These are phyloP conservation scores for Aratinga solstitialis DNA, from an alignment of 2,797 vertebrate genomes.

Conservation along the genomic window DNA sequence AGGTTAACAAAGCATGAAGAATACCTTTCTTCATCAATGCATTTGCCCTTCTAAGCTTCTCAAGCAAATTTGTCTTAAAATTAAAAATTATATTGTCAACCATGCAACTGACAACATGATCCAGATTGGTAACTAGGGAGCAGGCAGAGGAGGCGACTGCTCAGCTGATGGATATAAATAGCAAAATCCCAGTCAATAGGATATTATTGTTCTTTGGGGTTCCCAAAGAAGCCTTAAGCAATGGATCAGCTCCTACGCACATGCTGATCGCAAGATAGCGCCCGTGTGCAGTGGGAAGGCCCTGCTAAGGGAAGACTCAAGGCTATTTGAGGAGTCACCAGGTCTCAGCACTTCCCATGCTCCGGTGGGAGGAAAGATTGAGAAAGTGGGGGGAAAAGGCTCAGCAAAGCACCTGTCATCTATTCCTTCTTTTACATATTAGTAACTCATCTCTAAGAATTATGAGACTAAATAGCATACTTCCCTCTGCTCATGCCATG, in stretches of 20 bases:
- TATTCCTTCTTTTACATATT: neutral
- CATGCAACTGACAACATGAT: neutral
- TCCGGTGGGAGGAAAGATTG: neutral
- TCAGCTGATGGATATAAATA: constrained; percentile 57
- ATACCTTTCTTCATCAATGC: neutral
- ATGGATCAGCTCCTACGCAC: constrained; percentile 35
- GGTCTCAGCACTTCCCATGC: neutral
- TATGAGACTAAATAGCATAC: neutral
- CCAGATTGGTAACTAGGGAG: constrained; percentile 40
- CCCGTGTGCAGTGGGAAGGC: neutral
- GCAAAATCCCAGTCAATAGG: constrained; percentile 55
- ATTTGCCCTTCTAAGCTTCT: neutral
- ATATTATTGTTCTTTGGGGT: constrained; percentile 60
- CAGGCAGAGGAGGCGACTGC: constrained; percentile 37
- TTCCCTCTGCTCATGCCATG: neutral
- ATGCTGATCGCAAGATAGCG: neutral
- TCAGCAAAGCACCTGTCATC: neutral
- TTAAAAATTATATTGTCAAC: neutral
- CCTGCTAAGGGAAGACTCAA: neutral
- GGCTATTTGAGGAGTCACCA: neutral
- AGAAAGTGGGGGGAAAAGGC: neutral
- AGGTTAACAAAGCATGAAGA: neutral
- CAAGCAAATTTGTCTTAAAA: neutral
- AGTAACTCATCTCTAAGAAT: neutral
- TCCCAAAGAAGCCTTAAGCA: constrained; percentile 52